Evolutionary conservation across 1,140 invertebrate genomes (phyloP), one percentile per base, ranked within the genome.

Genomic region (Globodera rostochiensis): DNA sequence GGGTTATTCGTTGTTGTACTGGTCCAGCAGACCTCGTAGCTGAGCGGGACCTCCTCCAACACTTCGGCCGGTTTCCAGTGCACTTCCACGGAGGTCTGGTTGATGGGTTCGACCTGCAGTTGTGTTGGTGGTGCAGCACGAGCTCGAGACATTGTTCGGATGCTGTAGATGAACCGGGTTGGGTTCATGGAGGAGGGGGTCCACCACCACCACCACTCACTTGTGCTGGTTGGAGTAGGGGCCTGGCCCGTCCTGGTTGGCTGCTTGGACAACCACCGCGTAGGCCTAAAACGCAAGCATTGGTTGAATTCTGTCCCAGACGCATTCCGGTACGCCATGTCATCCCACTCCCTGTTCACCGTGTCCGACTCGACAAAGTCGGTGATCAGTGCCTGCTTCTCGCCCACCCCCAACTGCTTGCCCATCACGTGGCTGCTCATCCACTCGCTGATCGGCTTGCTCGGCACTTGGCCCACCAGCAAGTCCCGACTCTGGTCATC

Each of bases 261-360:
- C 89, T n/a, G 88, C 88, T 74, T 89, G 88, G 53, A 89, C 82
- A 3, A 89, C 86, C 6, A 89, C 84, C 53, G 88, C 88, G 67
- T 90, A 89, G 19, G 88, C 86, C 53, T 88, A 50, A 53, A 2
- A 45, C 13, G 57, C 1, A 74, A 74, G 36, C 36, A 36, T 36
- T n/a, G n/a, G n/a, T n/a, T n/a, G n/a, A n/a, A 25, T 25, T 36
- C 36, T 36, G 36, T 36, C 36, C 36, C 36, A 36, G 36, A 36
- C 36, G 36, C 36, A 36, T 2, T 36, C 36, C 36, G 36, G 36
- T 36, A 36, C 36, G 36, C 36, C 36, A 36, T 36, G 36, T 1
- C 36, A 6, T 15, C 57, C 57, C 57, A 19, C 11, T 15, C 5
- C 11, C 19, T 64, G 7, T 47, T 74, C 25, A 76, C 36, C 47